phyloP scores from a whole-genome alignment of 2,113 vertebrate species.

The Callithrix jacchus region DNA sequence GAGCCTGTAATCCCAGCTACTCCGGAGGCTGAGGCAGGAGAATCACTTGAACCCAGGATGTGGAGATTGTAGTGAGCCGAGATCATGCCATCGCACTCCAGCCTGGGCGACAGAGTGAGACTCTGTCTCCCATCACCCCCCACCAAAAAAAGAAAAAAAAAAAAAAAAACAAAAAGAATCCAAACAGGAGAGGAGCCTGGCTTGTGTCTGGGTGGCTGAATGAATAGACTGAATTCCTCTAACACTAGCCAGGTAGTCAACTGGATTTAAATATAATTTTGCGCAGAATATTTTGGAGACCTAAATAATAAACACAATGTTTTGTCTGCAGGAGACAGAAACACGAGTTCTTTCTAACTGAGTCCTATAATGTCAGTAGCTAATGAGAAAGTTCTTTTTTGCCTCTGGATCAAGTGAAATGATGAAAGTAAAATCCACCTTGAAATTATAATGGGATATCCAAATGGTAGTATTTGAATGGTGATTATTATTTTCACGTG shows the following conservation, averaged over 20 bases:
- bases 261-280: not conserved
- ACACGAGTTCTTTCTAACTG: not conserved
- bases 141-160: too few species aligned
- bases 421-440: not conserved
- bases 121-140: too few species aligned
- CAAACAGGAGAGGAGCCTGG: not conserved
- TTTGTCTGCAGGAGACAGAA: not conserved
- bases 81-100: too few species aligned
- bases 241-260: not conserved
- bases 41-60: too few species aligned
- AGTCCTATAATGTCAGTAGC: not conserved
- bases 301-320: not conserved
- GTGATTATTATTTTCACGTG: not conserved
- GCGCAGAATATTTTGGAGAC: not conserved
- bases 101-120: too few species aligned
- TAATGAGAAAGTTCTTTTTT: constrained; percentile 12
- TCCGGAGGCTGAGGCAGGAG: too few species aligned
- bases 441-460: too few species aligned
- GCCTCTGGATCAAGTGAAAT: not conserved
- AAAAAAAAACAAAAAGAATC: not conserved
- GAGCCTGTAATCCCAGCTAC: too few species aligned
- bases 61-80: too few species aligned
- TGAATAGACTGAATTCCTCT: not conserved
- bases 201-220: not conserved
- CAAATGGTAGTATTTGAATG: not conserved